These are phyloP conservation scores for Scartelaos histophorus DNA, from an alignment of 2,113 vertebrate genomes.

Conservation along the genomic window DNA sequence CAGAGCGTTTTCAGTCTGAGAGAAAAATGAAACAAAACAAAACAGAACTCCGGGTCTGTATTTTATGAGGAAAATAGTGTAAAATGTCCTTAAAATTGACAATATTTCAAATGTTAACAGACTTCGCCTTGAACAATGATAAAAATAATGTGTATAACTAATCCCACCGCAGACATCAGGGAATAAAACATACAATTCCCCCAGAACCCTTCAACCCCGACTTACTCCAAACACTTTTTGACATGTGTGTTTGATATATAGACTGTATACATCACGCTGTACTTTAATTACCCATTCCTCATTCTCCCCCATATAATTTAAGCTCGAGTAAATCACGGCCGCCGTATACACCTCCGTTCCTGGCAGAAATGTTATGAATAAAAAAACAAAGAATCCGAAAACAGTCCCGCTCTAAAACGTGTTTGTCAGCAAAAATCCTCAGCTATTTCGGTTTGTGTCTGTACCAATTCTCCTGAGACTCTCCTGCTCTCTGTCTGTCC, in stretches of 20 bases:
- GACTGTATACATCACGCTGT: not conserved
- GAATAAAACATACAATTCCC: not conserved
- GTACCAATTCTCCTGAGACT: constrained; percentile 63
- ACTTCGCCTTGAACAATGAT: not conserved
- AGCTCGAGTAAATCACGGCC: constrained; percentile 40
- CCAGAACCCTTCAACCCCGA: not conserved
- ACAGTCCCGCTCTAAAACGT: constrained; percentile 47
- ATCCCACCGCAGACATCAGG: not conserved
- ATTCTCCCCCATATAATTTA: constrained; percentile 24
- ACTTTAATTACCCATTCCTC: constrained; percentile 1
- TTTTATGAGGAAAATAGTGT: too few relatives aligned
- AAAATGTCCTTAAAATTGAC: not conserved
- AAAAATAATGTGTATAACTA: not conserved
- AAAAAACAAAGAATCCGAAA: constrained; percentile 56
- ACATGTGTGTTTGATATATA: not conserved
- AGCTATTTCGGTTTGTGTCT: constrained; percentile 66
- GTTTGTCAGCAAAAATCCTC: constrained; percentile 72
- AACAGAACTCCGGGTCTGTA: too few relatives aligned
- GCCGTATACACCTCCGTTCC: constrained; percentile 14
- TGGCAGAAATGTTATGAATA: constrained; percentile 55
- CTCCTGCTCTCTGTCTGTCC: constrained; percentile 58
- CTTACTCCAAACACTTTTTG: not conserved
- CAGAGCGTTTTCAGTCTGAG: too few relatives aligned
- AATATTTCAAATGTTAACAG: not conserved
- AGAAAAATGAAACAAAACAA: too few relatives aligned